Evolutionary conservation across 30 jellyfish, hydroid and myxozoan species (phyloP), one percentile per base, ranked within the genome.

Genomic region (Aurelia coerulea): DNA sequence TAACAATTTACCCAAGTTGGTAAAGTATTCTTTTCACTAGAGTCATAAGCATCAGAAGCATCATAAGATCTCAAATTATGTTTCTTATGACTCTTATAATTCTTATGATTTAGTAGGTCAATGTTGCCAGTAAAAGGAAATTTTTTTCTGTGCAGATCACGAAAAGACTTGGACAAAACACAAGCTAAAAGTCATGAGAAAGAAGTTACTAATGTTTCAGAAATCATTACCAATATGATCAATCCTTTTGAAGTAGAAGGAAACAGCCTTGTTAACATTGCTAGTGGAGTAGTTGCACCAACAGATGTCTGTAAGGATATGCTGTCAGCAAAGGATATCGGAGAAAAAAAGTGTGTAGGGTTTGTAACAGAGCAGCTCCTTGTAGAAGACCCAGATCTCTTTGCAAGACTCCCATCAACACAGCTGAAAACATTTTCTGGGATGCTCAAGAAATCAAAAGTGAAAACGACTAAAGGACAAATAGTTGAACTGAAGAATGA

Each of bases 211-310:
- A 35, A 19, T 14, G 74, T 85, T 11, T 62, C 66, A 33, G 83
- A 49, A 58, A 73, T 76, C 39, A 8, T 85, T 5, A 52, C 15
- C 2, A 35, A 32, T 8, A 85, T 85, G 89, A 52, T 51, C 51
- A 85, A 74, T 37, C 95, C 89, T 31, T 85, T 76, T 68, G 83
- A 76, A 52, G 68, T 59, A 31, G 78, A 64, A 15, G 31, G 29
- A 23, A 54, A 65, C 5, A 41, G 65, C 34, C 82, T 85, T 2
- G 89, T 85, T 10, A 64, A 85, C 67, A 39, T 74, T 16, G 33
- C 89, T 5, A 74, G 89, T 66, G 95, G 95, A 32, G 82, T 14
- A 74, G 75, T 85, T 15, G 95, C 83, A 63, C 29, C 34, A 65
- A 29, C 52, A 5, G 60, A n/a, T n/a, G 83, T 76, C 15, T 19